These are phyloP conservation scores for Tenrec ecaudatus DNA, from an alignment of 2,113 vertebrate genomes.

Conservation along the genomic window DNA sequence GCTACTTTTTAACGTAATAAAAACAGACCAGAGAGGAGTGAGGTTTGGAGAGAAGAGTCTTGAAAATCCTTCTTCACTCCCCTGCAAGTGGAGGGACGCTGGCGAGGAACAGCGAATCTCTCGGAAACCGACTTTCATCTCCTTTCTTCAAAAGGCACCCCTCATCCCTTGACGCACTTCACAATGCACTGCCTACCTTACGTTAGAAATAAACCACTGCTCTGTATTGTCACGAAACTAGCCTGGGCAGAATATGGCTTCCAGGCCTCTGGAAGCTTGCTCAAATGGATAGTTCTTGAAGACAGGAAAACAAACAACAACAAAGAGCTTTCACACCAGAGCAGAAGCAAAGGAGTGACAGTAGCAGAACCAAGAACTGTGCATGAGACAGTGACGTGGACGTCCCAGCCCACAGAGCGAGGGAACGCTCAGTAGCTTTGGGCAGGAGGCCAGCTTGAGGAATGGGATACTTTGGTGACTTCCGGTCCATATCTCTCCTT, in stretches of 20 bases:
- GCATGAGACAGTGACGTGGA: too few relatives aligned
- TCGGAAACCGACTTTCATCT: neutral
- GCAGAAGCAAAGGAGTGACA: too few relatives aligned
- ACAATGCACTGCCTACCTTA: neutral
- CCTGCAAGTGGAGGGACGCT: neutral
- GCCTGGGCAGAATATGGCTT: neutral
- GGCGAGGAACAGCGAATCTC: neutral
- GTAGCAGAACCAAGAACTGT: too few relatives aligned
- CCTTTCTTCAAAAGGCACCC: neutral
- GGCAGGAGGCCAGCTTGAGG: too few relatives aligned
- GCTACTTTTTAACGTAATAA: neutral
- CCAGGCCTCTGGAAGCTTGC: neutral
- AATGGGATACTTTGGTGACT: neutral
- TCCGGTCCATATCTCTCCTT: neutral
- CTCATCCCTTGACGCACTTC: too few relatives aligned
- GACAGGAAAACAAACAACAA: neutral
- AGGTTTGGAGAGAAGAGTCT: neutral
- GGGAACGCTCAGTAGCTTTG: too few relatives aligned
- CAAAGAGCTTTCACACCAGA: too few relatives aligned
- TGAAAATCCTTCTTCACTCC: neutral
- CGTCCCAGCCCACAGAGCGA: too few relatives aligned
- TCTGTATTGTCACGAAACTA: conserved; percentile 18
- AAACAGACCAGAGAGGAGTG: neutral
- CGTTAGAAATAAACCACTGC: neutral
- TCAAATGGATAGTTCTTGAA: conserved; percentile 14